phyloP scores from a whole-genome alignment of 2,888 invertebrate species.

The Malthinus flaveolus region DNA sequence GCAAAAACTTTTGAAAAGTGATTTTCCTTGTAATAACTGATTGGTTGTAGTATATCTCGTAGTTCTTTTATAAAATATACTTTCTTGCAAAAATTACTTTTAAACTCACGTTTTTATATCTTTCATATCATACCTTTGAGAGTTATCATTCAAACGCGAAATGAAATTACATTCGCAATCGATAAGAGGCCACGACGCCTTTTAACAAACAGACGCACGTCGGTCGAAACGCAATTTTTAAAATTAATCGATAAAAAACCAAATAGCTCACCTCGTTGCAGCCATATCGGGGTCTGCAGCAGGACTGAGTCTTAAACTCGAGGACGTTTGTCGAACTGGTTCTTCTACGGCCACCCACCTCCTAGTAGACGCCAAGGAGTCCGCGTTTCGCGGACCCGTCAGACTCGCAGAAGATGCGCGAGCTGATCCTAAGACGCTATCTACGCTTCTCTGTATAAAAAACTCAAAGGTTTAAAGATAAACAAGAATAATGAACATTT shows the following conservation, averaged over 20 bases:
- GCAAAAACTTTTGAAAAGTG: conserved; percentile 5
- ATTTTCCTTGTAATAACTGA: background rate
- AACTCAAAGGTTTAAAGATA: conserved; percentile 1
- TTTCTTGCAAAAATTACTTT: background rate
- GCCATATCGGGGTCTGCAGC: conserved; percentile 53
- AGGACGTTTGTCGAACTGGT: conserved; percentile 49
- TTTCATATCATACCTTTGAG: background rate
- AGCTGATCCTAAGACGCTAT: conserved; percentile 49
- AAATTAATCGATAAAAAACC: conserved; percentile 1
- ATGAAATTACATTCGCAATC: no score
- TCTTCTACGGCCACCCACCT: conserved; percentile 47
- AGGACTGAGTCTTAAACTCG: conserved; percentile 53
- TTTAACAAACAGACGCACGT: no score
- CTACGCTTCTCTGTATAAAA: conserved; percentile 49
- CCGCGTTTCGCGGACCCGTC: conserved; percentile 45
- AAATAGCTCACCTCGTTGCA: conserved; percentile 40
- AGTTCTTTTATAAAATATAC: background rate
- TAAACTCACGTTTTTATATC: background rate
- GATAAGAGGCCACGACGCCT: no score
- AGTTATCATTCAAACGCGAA: no score
- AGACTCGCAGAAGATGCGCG: conserved; percentile 41
- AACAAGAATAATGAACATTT: no score
- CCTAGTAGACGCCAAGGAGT: conserved; percentile 37
- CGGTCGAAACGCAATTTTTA: background rate
- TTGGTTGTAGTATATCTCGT: background rate